Evolutionary conservation across 2,888 invertebrate genomes (phyloP), one percentile per base, ranked within the genome.

Genomic region (Tenthredo livida): DNA sequence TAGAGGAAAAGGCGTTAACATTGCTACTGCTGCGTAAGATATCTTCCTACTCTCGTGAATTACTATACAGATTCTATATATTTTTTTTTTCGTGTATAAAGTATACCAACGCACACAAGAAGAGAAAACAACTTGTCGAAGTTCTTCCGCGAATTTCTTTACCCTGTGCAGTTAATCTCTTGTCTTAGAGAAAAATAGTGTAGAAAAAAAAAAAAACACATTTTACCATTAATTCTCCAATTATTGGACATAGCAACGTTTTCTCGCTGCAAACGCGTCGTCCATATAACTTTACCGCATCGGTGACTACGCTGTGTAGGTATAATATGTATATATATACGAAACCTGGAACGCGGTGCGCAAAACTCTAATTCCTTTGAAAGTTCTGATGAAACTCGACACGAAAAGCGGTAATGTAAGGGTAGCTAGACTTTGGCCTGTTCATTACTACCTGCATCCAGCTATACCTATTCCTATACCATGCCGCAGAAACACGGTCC

Each of bases 301-400:
- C 61, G 1, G 61, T 25, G 10, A 29, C n/a, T 29, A 25, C 4
- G 12, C 61, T 1, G 21, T 61, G 21, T n/a, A n/a, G n/a, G n/a
- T 25, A 61, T 12, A 61, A 25, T 25, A 25, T 61, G 25, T 25
- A 50, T 17, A 17, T 29, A 29, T 50, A 73, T 21, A 73, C 43
- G 85, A 84, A n/a, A 73, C 12, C 43, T 17, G 17, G 1, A n/a
- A n/a, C 54, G 54, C 17, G 75, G 40, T 40, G 21, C 25, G 25
- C 61, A 33, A 33, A 67, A 67, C 67, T 67, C 84, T 54, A 54
- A 54, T 88, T 86, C 86, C 87, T 87, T 86, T 87, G 88, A 87
- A 86, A 87, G 80, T 86, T 84, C 86, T 87, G 88, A 87, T 88
- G 88, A 89, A 89, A 89, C 85, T 86, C 84, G 85, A 87, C 88